Conservation (phyloP, 1,140 invertebrate species). For the Steinernema khuongi region DNA sequence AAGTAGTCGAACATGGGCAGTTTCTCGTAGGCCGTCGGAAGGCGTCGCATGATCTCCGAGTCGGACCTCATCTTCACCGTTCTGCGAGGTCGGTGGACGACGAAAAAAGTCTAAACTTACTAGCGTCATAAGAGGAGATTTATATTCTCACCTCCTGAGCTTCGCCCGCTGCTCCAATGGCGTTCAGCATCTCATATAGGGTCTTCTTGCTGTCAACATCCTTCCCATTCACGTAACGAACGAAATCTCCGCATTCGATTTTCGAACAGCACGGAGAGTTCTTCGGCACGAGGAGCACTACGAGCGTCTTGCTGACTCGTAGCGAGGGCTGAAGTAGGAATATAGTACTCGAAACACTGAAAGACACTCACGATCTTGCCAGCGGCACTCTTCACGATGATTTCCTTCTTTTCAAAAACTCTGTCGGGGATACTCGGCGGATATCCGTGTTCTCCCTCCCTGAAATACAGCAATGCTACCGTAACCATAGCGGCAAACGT, state of each 20-base stretch:
- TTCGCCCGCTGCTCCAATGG: background rate
- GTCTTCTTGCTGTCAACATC: background rate
- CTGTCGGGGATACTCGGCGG: background rate
- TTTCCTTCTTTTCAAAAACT: background rate
- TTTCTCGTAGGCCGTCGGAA: background rate
- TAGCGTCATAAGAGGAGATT: too few relatives aligned
- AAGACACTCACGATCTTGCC: background rate
- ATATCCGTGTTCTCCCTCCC: background rate
- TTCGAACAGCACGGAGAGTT: background rate
- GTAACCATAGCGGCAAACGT: background rate
- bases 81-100: background rate
- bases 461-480: background rate
- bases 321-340: background rate
- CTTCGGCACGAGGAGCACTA: background rate
- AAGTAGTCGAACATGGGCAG: background rate
- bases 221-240: background rate
- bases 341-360: background rate
- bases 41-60: background rate
- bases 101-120: background rate
- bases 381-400: background rate
- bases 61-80: background rate
- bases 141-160: background rate
- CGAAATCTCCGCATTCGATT: background rate
- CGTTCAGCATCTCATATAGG: background rate
- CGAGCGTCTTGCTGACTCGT: background rate